These are phyloP conservation scores for Druon quercuslanigerum DNA, from an alignment of 1,140 invertebrate genomes.

Conservation along the genomic window DNA sequence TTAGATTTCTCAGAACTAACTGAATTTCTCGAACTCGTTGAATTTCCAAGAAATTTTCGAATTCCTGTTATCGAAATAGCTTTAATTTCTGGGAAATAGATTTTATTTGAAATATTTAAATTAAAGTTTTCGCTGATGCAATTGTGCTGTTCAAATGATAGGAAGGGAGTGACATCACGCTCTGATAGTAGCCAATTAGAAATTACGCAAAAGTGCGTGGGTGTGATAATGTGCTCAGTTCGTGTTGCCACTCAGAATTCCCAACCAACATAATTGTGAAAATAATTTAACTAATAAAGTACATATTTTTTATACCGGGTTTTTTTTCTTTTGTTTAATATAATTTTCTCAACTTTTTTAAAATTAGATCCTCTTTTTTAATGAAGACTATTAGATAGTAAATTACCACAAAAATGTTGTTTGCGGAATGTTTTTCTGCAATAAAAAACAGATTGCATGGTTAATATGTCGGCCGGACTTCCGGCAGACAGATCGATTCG, in stretches of 20 bases:
- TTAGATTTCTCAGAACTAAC: no score
- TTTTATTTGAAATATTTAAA: no score
- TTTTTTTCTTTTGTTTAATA: background rate
- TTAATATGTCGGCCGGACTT: constrained; percentile 9
- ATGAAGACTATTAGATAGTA: background rate
- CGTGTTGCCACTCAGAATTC: constrained; percentile 3
- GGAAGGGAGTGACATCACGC: constrained; percentile 39
- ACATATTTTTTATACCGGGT: no score
- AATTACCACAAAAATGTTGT: constrained; percentile 3
- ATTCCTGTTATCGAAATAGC: no score
- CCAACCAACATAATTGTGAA: no score
- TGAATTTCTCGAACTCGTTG: no score
- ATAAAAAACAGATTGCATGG: constrained; percentile 2
- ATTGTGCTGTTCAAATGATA: background rate
- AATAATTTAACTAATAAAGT: background rate
- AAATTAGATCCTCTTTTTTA: background rate
- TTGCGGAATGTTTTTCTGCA: background rate
- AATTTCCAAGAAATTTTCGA: no score
- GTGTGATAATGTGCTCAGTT: background rate
- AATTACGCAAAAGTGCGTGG: constrained; percentile 1
- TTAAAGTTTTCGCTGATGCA: no score
- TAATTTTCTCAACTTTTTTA: background rate
- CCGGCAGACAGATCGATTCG: constrained; percentile 7
- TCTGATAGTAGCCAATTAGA: constrained; percentile 38
- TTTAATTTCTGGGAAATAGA: no score